Base-by-base conservation (phyloP, 2,113 vertebrate species). In the Eonycteris spelaea region DNA sequence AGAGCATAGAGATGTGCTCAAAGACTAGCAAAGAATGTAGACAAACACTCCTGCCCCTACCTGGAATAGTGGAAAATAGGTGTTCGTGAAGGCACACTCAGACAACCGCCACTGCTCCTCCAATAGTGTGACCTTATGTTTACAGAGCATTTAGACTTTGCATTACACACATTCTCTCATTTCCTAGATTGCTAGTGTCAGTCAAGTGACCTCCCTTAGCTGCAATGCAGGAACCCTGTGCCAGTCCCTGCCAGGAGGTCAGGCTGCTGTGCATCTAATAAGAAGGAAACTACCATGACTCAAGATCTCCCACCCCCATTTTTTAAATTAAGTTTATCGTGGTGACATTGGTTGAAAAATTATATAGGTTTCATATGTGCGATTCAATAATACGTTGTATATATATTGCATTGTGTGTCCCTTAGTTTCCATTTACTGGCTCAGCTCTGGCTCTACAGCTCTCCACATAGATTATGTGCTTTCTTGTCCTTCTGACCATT, bases 71-170 rank as follows among this genome's bases (percentile, higher is more conserved):
- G 9, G 14, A n/a, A 13, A 45, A 48, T 6, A 7, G 8, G 15
- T 30, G 18, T 13, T 38, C 18, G 3, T 6, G 40, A 35, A 65
- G 55, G 26, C 53, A 11, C 4, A 26, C 5, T 33, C 1, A 0
- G 53, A 21, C 38, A 75, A 21, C 2, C 22, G 51, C 38, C 13
- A 26, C 3, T 5, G 6, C 13, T 30, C n/a, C 28, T 48, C 40
- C 3, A 19, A 59, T 33, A 33, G 35, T 4, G 1, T 2, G 1
- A n/a, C 15, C 11, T 30, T 3, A 6, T 3, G 4, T 33, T 38
- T 63, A 22, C 7, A 38, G 30, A 84, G 19, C 61, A 6, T 7
- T 30, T 13, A 22, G 7, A 45, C 33, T 43, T 73, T 18, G 24
- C 59, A 26, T 61, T 73, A 51, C 3, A 35, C 9, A 33, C 12